Evolutionary conservation across 2,797 vertebrate species (phyloP).

Genomic region (Chelon labrosus): DNA sequence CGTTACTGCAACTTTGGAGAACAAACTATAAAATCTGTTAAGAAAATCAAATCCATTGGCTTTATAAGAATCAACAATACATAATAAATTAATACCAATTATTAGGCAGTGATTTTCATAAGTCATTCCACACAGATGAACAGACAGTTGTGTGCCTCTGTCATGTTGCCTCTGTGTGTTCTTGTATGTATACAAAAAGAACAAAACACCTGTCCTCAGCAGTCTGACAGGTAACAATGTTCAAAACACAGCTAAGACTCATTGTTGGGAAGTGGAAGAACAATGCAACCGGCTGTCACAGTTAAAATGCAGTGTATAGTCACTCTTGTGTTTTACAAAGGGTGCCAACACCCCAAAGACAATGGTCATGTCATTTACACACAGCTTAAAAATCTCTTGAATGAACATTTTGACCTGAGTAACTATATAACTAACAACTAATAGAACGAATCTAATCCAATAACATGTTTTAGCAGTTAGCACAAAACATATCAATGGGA

Average conservation of each 20-base stretch:
- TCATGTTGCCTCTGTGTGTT: background rate
- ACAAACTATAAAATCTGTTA: too few relatives aligned
- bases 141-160: background rate
- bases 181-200: constrained; percentile 6
- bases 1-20: too few relatives aligned
- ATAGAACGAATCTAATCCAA: background rate
- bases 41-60: too few relatives aligned
- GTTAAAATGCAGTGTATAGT: background rate
- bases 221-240: constrained; percentile 44
- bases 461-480: background rate
- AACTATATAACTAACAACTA: background rate
- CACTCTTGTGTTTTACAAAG: background rate
- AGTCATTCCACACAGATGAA: background rate
- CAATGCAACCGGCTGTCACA: constrained; percentile 22
- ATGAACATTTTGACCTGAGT: background rate
- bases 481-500: background rate
- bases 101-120: too few relatives aligned
- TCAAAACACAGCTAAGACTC: constrained; percentile 23
- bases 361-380: constrained; percentile 5
- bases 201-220: constrained; percentile 48
- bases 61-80: too few relatives aligned
- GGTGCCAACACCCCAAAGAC: constrained; percentile 6
- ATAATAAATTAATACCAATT: too few relatives aligned
- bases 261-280: constrained; percentile 32
- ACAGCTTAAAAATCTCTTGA: background rate